These are phyloP conservation scores for Nasonia vitripennis DNA, from an alignment of 1,140 invertebrate species.

Conservation along the genomic window DNA sequence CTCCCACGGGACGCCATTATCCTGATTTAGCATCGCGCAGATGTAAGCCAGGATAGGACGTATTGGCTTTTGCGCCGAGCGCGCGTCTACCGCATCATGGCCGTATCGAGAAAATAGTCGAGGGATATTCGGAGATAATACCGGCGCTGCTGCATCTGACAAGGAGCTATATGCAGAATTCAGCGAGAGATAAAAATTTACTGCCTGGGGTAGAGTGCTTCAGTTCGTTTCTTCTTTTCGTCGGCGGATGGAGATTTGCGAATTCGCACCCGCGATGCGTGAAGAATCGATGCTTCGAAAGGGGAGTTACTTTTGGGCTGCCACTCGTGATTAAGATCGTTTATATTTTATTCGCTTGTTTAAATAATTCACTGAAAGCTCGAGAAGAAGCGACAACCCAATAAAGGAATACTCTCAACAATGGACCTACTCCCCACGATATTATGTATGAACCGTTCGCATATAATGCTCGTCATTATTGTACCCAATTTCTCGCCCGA, in stretches of 20 bases:
- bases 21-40: slow-evolving; percentile 64
- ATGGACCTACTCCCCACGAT: neutral
- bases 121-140: slow-evolving; percentile 10
- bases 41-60: slow-evolving; percentile 48
- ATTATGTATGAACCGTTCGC: neutral
- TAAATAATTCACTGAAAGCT: too few species aligned
- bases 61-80: slow-evolving; percentile 37
- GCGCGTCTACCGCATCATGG: neutral
- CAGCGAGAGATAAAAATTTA: neutral
- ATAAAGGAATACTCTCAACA: neutral
- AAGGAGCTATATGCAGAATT: slow-evolving; percentile 18
- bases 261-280: neutral
- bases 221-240: neutral
- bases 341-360: too few species aligned
- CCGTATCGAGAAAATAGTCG: neutral
- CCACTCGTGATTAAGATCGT: too few species aligned
- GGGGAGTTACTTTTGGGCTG: too few species aligned
- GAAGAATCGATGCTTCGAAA: neutral
- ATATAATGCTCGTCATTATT: neutral
- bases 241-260: neutral
- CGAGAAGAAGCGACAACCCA: too few species aligned
- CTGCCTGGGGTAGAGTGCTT: neutral
- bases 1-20: slow-evolving; percentile 70
- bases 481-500: neutral
- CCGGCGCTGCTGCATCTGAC: slow-evolving; percentile 15